Evolutionary conservation across 2,888 invertebrate genomes (phyloP).

Genomic region (Eledone cirrhosa): DNA sequence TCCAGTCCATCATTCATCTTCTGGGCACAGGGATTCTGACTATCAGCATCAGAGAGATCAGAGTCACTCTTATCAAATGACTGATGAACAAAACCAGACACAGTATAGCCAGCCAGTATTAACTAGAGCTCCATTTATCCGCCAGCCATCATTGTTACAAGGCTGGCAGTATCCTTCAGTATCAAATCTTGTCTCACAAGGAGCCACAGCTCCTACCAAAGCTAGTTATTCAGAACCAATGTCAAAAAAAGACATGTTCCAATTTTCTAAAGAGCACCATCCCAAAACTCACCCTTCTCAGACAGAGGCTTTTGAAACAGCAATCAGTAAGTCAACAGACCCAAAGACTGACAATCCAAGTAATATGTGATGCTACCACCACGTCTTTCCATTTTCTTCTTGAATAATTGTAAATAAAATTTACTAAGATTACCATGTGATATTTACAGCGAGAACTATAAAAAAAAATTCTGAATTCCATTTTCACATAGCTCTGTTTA

Average conservation of each 20-base stretch:
- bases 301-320: slow-evolving; percentile 18
- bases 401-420: slow-evolving; percentile 28
- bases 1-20: not conserved
- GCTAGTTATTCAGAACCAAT: not conserved
- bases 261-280: slow-evolving; percentile 12
- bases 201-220: slow-evolving; percentile 17
- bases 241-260: slow-evolving; percentile 6
- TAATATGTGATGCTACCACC: slow-evolving; percentile 25
- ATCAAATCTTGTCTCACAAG: slow-evolving; percentile 7
- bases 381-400: slow-evolving; percentile 27
- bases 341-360: slow-evolving; percentile 29
- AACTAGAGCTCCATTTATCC: slow-evolving; percentile 23
- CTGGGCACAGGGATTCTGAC: slow-evolving; percentile 22
- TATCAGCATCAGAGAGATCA: slow-evolving; percentile 13
- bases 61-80: slow-evolving; percentile 20
- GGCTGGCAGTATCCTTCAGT: slow-evolving; percentile 22
- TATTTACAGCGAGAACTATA: slow-evolving; percentile 26
- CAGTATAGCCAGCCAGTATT: slow-evolving; percentile 19
- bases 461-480: not conserved
- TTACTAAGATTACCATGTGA: slow-evolving; percentile 22
- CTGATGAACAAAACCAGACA: slow-evolving; percentile 17
- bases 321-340: slow-evolving; percentile 20
- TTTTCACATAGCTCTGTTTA: slow-evolving; percentile 21
- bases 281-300: slow-evolving; percentile 13
- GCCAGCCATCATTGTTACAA: slow-evolving; percentile 16